These are phyloP conservation scores for Agrilus biguttatus DNA, from an alignment of 2,888 invertebrate species.

Conservation along the genomic window DNA sequence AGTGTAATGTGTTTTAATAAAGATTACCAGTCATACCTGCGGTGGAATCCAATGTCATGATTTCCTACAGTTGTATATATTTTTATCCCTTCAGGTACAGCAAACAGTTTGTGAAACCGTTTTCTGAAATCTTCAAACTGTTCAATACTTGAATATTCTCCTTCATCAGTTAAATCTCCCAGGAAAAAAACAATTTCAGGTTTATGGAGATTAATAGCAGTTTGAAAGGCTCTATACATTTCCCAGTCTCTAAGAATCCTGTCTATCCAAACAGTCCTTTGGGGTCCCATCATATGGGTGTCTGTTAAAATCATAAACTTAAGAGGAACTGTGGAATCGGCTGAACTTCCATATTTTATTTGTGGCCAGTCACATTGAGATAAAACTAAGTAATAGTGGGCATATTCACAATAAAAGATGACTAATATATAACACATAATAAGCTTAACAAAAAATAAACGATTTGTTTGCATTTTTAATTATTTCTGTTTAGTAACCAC, in stretches of 20 bases:
- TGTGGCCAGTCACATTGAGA: slow-evolving; percentile 61
- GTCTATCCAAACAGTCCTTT: slow-evolving; percentile 90
- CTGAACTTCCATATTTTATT: slow-evolving; percentile 27
- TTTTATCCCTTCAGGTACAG: slow-evolving; percentile 48
- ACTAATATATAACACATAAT: too few species aligned
- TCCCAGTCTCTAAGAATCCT: slow-evolving; percentile 93
- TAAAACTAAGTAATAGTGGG: too few species aligned
- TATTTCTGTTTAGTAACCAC: too few species aligned
- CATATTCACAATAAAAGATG: too few species aligned
- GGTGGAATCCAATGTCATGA: slow-evolving; percentile 97
- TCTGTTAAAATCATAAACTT: slow-evolving; percentile 82
- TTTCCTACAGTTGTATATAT: slow-evolving; percentile 79
- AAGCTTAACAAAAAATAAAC: too few species aligned
- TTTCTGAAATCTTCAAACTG: slow-evolving; percentile 71
- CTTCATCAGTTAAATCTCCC: slow-evolving; percentile 95
- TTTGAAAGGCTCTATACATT: slow-evolving; percentile 88
- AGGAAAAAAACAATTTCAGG: slow-evolving; percentile 88
- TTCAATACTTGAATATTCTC: slow-evolving; percentile 63
- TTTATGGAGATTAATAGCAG: slow-evolving; percentile 61
- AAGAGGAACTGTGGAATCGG: slow-evolving; percentile 37
- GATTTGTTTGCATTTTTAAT: too few species aligned
- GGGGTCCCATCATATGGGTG: slow-evolving; percentile 76
- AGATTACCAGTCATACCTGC: slow-evolving; percentile 46
- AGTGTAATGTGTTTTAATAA: not conserved
- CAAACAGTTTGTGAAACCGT: slow-evolving; percentile 69